Base-by-base conservation (phyloP, 35 echinoderm and acorn worm genomes). In the Apostichopus parvimensis region DNA sequence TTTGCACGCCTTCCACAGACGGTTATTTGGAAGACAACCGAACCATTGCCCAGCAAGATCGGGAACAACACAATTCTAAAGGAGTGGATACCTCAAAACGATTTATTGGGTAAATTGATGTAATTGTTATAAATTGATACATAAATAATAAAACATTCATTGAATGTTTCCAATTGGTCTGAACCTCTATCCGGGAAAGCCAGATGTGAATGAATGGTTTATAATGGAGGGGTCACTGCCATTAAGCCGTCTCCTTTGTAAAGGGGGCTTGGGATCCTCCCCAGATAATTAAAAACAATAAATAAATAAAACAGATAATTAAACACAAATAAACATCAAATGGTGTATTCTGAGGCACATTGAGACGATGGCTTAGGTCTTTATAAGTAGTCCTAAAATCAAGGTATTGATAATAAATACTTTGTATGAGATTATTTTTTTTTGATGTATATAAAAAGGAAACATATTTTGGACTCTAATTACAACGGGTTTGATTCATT, bases 41-140 rank as follows among this genome's bases (percentile, higher is more conserved):
- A 62, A 18, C 77, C 76, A 17, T 54, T 34, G 6, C 90, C 90
- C 12, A 56, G 22, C 1, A 23, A 6, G 12, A 9, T 92, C 24
- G 90, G 90, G 6, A 92, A 92, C 25, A 92, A 92, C 26, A 92
- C 90, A 2, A 17, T 92, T 23, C 15, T 92, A 55, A 79, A 17
- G 28, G 57, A 79, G 81, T 92, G 90, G 90, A 92, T 92, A 13
- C 90, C 90, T 59, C 90, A 92, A 34, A 92, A 92, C 34, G 90
- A 92, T 57, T 65, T 92, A 12, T 70, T 92, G 62, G 90, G 90
- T 92, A 83, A 24, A 58, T 17, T 7, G 6, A 13, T 13, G 56
- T 87, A 6, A 45, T 45, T 45, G 71, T 45, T 45, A 45, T 45
- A 45, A 45, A 45, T 45, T 45, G 34, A 45, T 45, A 45, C 34